Evolutionary conservation across 1,140 invertebrate genomes (phyloP), one percentile per base, ranked within the genome.

Genomic region (Whitmania pigra): DNA sequence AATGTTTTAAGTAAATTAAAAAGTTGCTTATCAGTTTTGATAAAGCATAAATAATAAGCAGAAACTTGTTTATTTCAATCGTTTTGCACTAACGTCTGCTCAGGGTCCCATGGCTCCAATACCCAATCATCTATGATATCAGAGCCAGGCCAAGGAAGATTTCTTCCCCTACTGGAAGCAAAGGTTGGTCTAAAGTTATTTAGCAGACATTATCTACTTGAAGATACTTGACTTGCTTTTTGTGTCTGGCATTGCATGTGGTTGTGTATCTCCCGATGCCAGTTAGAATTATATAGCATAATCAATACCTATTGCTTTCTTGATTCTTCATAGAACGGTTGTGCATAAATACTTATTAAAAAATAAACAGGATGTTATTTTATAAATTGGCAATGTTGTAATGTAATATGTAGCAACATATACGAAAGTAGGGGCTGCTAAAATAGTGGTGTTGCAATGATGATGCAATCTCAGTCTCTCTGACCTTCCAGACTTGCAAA

Each of bases 51-150:
- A 53, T 70, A 22, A 22, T 70, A 53, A n/a, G 17, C 6, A 31
- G 40, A 31, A 68, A 5, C 43, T n/a, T n/a, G 9, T 57, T 2
- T 2, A 57, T n/a, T 57, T 57, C n/a, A 57, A n/a, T 9, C 2
- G 9, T 20, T 27, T 31, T 6, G 9, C 1, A 29, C 11, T 68
- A 36, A 3, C 74, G 63, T 75, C 70, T 66, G 78, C 87, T 67
- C 77, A 83, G 95, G 71, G 80, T 99, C 74, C 96, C 96, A 25
- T 99, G 95, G 95, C 94, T 99, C 80, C 93, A 99, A 77, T 97
- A 97, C 83, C 96, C 96, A 22, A 97, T 99, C 74, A 95, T 99
- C 77, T 99, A 97, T 84, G 96, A 99, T 78, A 98, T 99, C 78
- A 87, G 95, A 82, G 92, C 93, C 15, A 86, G 92, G 76, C 96